phyloP scores from a whole-genome alignment of 2,888 invertebrate genomes.

The Gastracanthus pulcherrimus region DNA sequence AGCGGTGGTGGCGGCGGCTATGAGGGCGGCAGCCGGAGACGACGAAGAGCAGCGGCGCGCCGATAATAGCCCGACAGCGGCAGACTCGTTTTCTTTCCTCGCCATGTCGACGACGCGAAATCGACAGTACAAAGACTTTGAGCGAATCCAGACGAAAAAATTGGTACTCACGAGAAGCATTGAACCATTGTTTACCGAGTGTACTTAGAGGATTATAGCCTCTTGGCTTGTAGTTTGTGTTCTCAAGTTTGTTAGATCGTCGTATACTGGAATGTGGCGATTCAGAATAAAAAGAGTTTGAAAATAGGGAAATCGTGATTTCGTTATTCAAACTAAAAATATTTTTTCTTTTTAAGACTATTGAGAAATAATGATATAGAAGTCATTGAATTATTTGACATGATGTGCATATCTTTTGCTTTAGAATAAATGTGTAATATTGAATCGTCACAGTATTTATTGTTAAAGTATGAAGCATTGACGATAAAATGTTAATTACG shows the following conservation, averaged over 20 bases:
- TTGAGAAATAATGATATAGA: no score
- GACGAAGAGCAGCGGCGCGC: slow-evolving; percentile 43
- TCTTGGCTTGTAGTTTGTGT: not conserved
- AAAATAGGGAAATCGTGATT: not conserved
- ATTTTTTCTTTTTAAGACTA: not conserved
- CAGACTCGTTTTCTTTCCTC: slow-evolving; percentile 7
- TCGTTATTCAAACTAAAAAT: not conserved
- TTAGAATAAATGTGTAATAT: no score
- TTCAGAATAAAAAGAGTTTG: not conserved
- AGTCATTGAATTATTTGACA: no score
- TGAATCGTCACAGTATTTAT: not conserved
- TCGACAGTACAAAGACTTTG: slow-evolving; percentile 44
- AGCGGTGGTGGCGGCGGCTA: slow-evolving; percentile 73
- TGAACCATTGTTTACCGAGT: not conserved
- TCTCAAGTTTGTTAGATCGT: not conserved
- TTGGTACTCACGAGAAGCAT: not conserved
- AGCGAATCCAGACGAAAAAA: not conserved
- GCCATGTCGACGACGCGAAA: slow-evolving; percentile 42
- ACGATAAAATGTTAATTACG: no score
- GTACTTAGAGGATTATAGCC: not conserved
- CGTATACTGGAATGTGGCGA: no score
- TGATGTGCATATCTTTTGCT: no score
- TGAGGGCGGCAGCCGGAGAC: slow-evolving; percentile 77
- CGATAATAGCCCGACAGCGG: slow-evolving; percentile 21
- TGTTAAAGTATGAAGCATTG: not conserved